Base-by-base conservation (phyloP, 2,888 invertebrate species). In the Chouioia cunea region DNA sequence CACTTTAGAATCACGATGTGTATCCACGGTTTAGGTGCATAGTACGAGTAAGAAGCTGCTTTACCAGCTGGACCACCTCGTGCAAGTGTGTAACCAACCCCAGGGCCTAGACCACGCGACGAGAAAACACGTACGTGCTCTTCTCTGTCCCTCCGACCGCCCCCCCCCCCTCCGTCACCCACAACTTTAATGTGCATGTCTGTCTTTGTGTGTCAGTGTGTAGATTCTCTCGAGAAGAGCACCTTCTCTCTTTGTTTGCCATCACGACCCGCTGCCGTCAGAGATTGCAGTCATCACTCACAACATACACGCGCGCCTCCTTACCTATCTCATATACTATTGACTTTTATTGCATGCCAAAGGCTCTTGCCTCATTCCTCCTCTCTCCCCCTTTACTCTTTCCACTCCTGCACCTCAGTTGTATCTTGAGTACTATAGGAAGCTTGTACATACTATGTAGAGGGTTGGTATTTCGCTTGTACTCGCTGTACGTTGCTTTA, bases 41-140 rank as follows among this genome's bases (percentile, higher is more conserved):
- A 96, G 95, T 82, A 97, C 96, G 80, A 96, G 96, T 89, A 97
- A 97, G 89, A 97, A 97, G 88, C 90, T 97, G 83, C 91, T 97
- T 79, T 97, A 97, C 87, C 97, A 97, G 87, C 90, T 97, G 84
- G 97, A 97, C 88, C 96, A 96, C 86, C 90, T 97, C 87, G 96
- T 97, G 82, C 97, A 97, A 90, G 94, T 97, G 85, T 97, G 96
- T 89, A 96, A 96, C 89, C 96, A 96, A 86, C 94, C 95, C 73
- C 85, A 83, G 77, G 87, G 87, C 79, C 87, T 88, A 80, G 93
- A 93, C 84, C 91, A 92, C 81, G 89, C 91, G 78, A 87, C 89
- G 81, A 90, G 92, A 83, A 93, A 93, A 89, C 93, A 92, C 88
- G 91, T 91, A 90, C 88, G 89, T 89, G 87, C 82, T 74, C 79